Conservation (phyloP, 1,140 invertebrate species). For the Drosophila saltans region DNA sequence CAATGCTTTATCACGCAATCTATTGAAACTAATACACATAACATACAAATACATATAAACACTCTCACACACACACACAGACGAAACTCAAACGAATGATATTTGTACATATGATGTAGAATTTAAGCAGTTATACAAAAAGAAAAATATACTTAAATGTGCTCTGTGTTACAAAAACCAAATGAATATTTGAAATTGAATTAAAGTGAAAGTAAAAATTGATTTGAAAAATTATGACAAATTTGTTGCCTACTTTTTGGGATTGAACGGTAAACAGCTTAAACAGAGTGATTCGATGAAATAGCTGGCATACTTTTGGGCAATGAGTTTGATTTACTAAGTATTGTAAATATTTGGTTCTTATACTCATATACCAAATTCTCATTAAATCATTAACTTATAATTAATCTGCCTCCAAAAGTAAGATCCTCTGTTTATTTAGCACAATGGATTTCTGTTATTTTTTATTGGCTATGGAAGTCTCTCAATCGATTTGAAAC, state of each 20-base stretch:
- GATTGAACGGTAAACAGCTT: neutral
- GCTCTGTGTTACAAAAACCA: constrained; percentile 60
- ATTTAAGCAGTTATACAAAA: constrained; percentile 55
- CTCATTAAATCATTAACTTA: too few relatives aligned
- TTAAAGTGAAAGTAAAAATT: constrained; percentile 52
- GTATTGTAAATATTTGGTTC: too few relatives aligned
- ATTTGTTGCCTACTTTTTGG: neutral
- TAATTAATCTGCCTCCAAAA: too few relatives aligned
- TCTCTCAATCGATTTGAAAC: too few relatives aligned
- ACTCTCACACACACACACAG: neutral
- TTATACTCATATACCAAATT: too few relatives aligned
- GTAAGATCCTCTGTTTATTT: too few relatives aligned
- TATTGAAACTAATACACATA: constrained; percentile 24
- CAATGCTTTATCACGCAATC: constrained; percentile 20
- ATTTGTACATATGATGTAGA: constrained; percentile 74
- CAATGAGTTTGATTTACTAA: neutral
- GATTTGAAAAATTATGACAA: constrained; percentile 21
- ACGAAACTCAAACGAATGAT: constrained; percentile 42
- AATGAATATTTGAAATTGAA: constrained; percentile 19
- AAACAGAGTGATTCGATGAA: neutral
- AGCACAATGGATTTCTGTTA: too few relatives aligned
- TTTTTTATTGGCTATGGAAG: too few relatives aligned
- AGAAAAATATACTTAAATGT: constrained; percentile 44
- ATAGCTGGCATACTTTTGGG: constrained; percentile 16
- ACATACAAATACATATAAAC: constrained; percentile 23